Conservation (phyloP, 2,113 vertebrate genomes). For the Mesitornis unicolor region DNA sequence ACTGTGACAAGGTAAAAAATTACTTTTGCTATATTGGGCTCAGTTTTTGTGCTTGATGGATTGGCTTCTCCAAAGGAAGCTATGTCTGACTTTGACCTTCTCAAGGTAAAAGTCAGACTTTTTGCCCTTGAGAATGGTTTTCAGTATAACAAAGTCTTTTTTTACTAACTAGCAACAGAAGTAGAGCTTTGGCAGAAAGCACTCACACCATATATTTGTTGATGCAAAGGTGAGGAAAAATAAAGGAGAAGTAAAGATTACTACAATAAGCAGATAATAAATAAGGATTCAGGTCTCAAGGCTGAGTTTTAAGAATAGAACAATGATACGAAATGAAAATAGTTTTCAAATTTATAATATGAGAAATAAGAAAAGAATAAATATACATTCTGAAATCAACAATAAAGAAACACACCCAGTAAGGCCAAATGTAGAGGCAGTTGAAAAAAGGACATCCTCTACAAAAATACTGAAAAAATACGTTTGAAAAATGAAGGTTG, state of each 20-base stretch:
- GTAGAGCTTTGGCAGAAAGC: background rate
- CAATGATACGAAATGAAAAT: background rate
- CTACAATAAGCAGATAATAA: background rate
- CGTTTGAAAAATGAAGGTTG: background rate
- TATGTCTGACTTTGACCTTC: constrained; percentile 53
- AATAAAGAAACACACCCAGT: background rate
- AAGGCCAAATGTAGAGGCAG: background rate
- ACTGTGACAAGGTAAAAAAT: constrained; percentile 72
- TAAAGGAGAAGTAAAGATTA: background rate
- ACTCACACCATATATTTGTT: background rate
- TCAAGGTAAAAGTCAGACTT: constrained; percentile 37
- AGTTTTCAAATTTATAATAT: background rate
- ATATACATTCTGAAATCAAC: background rate
- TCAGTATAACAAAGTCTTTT: background rate
- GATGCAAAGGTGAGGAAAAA: background rate
- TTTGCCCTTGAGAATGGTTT: constrained; percentile 51
- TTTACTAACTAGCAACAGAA: background rate
- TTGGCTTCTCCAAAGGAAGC: constrained; percentile 55
- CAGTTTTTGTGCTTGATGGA: constrained; percentile 73
- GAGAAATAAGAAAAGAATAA: background rate
- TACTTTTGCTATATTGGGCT: constrained; percentile 56
- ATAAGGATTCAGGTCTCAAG: background rate
- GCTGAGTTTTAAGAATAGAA: background rate
- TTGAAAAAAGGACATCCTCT: background rate
- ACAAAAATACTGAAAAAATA: background rate